Conservation (phyloP, 2,888 invertebrate genomes). For the Cheilosia scutellata region DNA sequence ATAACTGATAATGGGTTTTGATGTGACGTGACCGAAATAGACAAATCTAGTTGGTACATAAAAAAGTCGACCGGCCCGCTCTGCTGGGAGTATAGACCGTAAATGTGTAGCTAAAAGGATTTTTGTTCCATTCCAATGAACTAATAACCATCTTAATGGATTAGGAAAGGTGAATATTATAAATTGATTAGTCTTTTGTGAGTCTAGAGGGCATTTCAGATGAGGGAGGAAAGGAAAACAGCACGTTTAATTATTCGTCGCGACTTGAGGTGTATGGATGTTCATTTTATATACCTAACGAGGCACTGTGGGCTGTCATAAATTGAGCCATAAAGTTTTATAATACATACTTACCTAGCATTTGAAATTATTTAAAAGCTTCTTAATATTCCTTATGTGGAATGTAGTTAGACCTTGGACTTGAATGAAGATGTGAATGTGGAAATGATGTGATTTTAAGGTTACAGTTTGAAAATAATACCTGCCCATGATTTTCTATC, state of each 20-base stretch:
- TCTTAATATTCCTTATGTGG: not conserved
- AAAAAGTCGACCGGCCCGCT: not conserved
- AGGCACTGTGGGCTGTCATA: not conserved
- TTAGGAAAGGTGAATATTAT: slow-evolving; percentile 44
- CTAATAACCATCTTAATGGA: slow-evolving; percentile 35
- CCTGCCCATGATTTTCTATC: too few species aligned
- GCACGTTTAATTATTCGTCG: slow-evolving; percentile 33
- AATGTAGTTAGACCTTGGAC: not conserved
- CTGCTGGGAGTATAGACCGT: not conserved
- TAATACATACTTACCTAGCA: too few species aligned
- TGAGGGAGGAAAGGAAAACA: not conserved
- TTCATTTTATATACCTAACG: not conserved
- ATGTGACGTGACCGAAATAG: slow-evolving; percentile 49
- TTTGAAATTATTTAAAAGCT: not conserved
- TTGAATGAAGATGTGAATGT: too few species aligned
- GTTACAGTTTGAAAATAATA: too few species aligned
- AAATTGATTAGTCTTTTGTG: slow-evolving; percentile 56
- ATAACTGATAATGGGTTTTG: slow-evolving; percentile 56
- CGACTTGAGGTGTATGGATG: slow-evolving; percentile 15
- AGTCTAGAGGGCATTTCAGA: slow-evolving; percentile 9
- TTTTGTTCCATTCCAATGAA: slow-evolving; percentile 20
- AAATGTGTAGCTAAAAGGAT: slow-evolving; percentile 11
- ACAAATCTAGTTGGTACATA: not conserved
- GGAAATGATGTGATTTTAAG: too few species aligned
- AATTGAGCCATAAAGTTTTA: slow-evolving; percentile 2